Conservation (phyloP, 2,888 invertebrate species). For the Chymomyza fuscimana region DNA sequence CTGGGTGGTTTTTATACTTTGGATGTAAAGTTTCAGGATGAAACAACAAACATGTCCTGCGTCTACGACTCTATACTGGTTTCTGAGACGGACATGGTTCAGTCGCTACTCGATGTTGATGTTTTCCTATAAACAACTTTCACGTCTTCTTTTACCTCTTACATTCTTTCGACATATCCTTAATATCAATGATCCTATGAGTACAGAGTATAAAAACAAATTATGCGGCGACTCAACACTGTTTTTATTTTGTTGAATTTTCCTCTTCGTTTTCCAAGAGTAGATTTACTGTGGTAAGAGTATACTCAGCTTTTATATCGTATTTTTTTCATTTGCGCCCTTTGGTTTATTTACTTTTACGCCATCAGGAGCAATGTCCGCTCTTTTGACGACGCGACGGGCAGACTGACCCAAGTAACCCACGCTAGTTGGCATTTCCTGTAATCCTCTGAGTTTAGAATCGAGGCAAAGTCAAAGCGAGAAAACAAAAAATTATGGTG, state of each 20-base stretch:
- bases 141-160: too few species aligned
- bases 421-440: constrained; percentile 45
- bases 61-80: too few species aligned
- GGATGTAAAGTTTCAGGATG: too few species aligned
- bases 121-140: too few species aligned
- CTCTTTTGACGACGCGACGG: constrained; percentile 16
- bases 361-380: constrained; percentile 8
- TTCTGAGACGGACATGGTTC: too few species aligned
- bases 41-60: too few species aligned
- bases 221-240: too few species aligned
- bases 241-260: not conserved
- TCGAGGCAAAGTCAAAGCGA: constrained; percentile 36
- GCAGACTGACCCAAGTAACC: not conserved
- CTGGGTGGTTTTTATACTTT: too few species aligned
- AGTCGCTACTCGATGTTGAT: too few species aligned
- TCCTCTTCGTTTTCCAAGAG: not conserved
- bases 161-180: too few species aligned
- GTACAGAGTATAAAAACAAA: too few species aligned
- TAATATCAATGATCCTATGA: too few species aligned
- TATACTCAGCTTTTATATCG: not conserved
- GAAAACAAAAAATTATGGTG: constrained; percentile 9
- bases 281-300: not conserved
- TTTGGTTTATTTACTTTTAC: constrained; percentile 9
- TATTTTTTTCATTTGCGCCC: constrained; percentile 12
- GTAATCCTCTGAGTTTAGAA: constrained; percentile 70